A percentile compares a stretch with the other conserved stretches of the same genome.
phyloP scores from a whole-genome alignment of 2,888 invertebrate species.

The Pseudococcus viburni region DNA sequence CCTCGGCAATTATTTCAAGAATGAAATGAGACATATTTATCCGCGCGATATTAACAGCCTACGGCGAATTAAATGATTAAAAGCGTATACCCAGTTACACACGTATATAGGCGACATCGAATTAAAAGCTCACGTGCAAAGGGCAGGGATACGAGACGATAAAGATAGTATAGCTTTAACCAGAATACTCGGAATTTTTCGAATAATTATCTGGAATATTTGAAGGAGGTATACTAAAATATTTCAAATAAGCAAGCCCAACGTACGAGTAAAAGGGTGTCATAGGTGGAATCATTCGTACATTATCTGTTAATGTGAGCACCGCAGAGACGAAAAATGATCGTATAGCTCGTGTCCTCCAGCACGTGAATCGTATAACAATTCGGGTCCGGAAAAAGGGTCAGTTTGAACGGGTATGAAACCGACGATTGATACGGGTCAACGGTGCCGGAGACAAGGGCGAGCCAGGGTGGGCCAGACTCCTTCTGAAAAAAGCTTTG shows the following conservation, averaged over 20 bases:
- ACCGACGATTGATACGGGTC: background rate
- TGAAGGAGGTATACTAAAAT: slow-evolving; percentile 24
- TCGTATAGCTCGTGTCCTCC: background rate
- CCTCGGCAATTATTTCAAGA: slow-evolving; percentile 53
- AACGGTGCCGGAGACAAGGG: background rate
- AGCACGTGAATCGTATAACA: slow-evolving; percentile 31
- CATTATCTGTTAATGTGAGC: slow-evolving; percentile 2
- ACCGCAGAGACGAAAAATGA: slow-evolving; percentile 32
- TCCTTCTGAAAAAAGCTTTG: no score
- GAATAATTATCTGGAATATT: slow-evolving; percentile 59
- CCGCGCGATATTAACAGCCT: slow-evolving; percentile 36
- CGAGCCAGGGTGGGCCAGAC: no score
- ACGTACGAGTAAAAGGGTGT: slow-evolving; percentile 30
- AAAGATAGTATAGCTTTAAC: slow-evolving; percentile 59
- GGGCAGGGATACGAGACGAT: slow-evolving; percentile 64
- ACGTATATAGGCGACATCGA: background rate
- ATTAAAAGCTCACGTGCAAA: slow-evolving; percentile 62
- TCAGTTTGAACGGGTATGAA: background rate
- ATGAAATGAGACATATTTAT: slow-evolving; percentile 58
- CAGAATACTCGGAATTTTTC: slow-evolving; percentile 62
- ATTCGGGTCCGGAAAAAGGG: slow-evolving; percentile 46
- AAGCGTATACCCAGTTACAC: background rate
- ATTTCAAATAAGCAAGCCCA: slow-evolving; percentile 40
- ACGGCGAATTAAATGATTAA: slow-evolving; percentile 48
- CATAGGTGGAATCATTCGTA: slow-evolving; percentile 28